A percentile compares a stretch with the other conserved stretches of the same genome.
These are phyloP conservation scores for Agrotis exclamationis DNA, from an alignment of 2,888 invertebrate species.

Conservation along the genomic window DNA sequence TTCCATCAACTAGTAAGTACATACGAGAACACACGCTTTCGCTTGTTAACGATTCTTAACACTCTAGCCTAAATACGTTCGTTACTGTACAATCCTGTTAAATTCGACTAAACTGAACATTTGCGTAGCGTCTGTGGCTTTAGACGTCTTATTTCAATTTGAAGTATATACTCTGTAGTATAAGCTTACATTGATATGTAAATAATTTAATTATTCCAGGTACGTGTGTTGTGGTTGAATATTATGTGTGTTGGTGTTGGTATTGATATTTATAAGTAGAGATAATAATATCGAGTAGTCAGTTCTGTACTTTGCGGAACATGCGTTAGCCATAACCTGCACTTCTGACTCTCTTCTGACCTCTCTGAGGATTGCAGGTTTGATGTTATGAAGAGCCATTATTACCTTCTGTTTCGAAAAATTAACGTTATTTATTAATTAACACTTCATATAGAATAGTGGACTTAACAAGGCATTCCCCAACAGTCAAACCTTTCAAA, in stretches of 20 bases:
- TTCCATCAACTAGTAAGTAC: constrained; percentile 47
- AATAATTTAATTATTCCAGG: constrained; percentile 32
- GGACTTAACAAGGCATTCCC: no score
- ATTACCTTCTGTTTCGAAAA: not conserved
- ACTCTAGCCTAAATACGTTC: constrained; percentile 48
- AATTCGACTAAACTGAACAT: constrained; percentile 51
- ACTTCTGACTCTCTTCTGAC: no score
- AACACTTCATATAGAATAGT: no score
- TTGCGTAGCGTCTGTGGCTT: constrained; percentile 43
- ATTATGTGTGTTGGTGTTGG: no score
- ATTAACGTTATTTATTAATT: no score
- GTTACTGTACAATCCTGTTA: constrained; percentile 44
- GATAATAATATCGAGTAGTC: not conserved
- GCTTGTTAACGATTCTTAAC: constrained; percentile 65
- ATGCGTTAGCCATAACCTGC: not conserved
- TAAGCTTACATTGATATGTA: constrained; percentile 19
- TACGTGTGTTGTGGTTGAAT: not conserved
- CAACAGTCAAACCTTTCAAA: no score
- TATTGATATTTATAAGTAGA: no score
- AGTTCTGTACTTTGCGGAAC: not conserved
- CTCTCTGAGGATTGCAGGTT: not conserved
- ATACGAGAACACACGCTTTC: constrained; percentile 58
- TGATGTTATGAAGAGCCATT: not conserved
- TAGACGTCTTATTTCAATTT: constrained; percentile 59
- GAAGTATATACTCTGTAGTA: constrained; percentile 12